Evolutionary conservation across 2,113 vertebrate genomes (phyloP).

Genomic region (Colius striatus): DNA sequence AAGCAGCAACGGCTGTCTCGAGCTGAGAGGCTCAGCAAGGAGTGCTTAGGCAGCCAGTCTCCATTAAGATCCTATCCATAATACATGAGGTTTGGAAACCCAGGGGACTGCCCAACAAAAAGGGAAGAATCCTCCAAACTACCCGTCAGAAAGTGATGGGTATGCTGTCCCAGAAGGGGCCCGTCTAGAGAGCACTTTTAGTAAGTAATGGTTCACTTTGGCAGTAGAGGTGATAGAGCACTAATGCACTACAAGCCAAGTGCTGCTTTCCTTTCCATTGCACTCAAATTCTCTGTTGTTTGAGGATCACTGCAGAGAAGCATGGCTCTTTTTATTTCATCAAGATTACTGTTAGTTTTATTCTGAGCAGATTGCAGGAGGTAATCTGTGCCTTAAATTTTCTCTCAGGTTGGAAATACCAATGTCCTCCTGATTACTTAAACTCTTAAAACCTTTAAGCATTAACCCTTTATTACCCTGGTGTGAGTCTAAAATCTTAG

Average conservation of each 20-base stretch:
- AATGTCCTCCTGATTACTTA: not conserved
- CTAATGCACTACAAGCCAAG: slow-evolving; percentile 1
- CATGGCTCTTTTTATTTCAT: not conserved
- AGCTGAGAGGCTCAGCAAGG: not conserved
- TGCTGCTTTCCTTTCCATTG: not conserved
- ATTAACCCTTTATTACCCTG: not conserved
- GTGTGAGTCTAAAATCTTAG: not conserved
- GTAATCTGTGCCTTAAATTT: not conserved
- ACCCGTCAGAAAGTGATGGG: slow-evolving; percentile 4
- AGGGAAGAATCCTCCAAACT: slow-evolving; percentile 47
- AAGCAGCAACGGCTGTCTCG: not conserved
- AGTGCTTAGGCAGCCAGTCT: slow-evolving; percentile 9
- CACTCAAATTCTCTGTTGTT: not conserved
- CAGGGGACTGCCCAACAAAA: slow-evolving; percentile 30
- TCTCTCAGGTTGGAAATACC: not conserved
- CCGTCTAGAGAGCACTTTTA: not conserved
- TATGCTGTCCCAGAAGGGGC: slow-evolving; percentile 28
- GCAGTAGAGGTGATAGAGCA: slow-evolving; percentile 36
- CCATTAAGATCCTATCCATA: slow-evolving; percentile 67
- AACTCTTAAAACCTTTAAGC: not conserved
- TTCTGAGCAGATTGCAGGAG: not conserved
- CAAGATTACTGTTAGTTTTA: not conserved
- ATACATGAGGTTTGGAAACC: slow-evolving; percentile 50
- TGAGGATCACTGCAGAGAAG: not conserved
- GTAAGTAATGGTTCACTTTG: slow-evolving; percentile 23